phyloP scores from a whole-genome alignment of 2,113 vertebrate genomes.

The Brachypodius melanocephalos region DNA sequence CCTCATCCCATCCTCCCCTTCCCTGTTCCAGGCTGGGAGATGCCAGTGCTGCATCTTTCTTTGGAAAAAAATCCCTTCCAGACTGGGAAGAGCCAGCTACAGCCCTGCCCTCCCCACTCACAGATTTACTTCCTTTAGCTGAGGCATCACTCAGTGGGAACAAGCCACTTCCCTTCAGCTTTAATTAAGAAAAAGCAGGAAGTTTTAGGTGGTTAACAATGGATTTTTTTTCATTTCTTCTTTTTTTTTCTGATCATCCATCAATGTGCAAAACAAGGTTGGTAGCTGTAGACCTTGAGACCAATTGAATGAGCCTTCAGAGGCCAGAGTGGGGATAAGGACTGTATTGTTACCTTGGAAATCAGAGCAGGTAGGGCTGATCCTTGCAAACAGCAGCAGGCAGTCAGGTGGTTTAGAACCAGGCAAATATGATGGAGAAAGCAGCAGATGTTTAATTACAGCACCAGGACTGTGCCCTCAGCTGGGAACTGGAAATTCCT shows the following conservation, averaged over 20 bases:
- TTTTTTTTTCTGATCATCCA: not conserved
- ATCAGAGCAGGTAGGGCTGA: not conserved
- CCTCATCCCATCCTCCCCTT: not conserved
- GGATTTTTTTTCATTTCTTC: not conserved
- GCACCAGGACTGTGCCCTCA: not conserved
- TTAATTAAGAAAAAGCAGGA: not conserved
- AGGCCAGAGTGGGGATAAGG: not conserved
- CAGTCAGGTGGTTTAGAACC: not conserved
- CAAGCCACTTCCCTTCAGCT: not conserved
- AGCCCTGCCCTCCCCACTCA: not conserved
- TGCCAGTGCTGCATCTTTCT: not conserved
- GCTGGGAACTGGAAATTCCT: not conserved
- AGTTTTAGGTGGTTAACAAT: not conserved
- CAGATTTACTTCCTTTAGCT: not conserved
- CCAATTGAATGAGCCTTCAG: not conserved
- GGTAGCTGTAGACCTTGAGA: not conserved
- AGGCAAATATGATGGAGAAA: not conserved
- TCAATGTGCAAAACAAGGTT: not conserved
- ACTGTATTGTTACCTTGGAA: not conserved
- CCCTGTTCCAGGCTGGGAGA: not conserved
- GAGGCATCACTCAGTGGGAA: not conserved
- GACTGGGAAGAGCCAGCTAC: not conserved
- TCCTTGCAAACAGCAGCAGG: not conserved
- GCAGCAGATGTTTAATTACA: not conserved
- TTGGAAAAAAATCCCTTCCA: not conserved